Evolutionary conservation across 1,140 invertebrate species (phyloP), one percentile per base, ranked within the genome.

Genomic region (Chironomus tepperi): DNA sequence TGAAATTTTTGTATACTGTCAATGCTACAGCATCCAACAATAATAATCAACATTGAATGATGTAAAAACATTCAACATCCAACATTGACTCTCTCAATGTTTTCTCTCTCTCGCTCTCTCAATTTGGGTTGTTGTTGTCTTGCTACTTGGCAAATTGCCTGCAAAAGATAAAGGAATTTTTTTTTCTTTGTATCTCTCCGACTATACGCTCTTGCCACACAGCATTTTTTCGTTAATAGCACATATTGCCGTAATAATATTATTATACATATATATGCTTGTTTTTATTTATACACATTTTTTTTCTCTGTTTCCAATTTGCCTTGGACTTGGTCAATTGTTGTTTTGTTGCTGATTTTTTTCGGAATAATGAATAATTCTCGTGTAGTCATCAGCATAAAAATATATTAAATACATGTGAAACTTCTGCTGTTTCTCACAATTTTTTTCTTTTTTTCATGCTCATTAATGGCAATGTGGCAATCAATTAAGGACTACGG

Each of bases 241-340:
- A 70, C 65, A 70, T 70, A 70, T 70, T 70, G 65, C 65, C 65
- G 65, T 70, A 70, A 70, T 70, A 57, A 15, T 57, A 57, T n/a
- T 57, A 57, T 57, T 57, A 12, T 57, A n/a, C n/a, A 70, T 21
- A 70, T 2, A 12, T 57, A 57, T n/a, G 10, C 47, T 57, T 57
- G 47, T 12, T 57, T 57, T 10, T 10, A 10, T 57, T 57, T n/a
- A 10, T 12, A 10, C 47, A 57, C 9, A n/a, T 57, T n/a, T 10
- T 12, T 18, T 70, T 18, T 70, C 18, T 70, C 18, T 70, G 18
- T 70, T 70, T 70, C 24, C 10, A 70, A 19, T 70, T 70, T 70
- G 65, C 65, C 65, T 19, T 70, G 65, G 19, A 18, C 19, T 18
- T 70, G 65, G 19, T 19, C 16, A 70, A 18, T 18, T 70, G 16